Evolutionary conservation across 1,140 invertebrate genomes (phyloP), one percentile per base, ranked within the genome.

Genomic region (Macrobrachium nipponense): DNA sequence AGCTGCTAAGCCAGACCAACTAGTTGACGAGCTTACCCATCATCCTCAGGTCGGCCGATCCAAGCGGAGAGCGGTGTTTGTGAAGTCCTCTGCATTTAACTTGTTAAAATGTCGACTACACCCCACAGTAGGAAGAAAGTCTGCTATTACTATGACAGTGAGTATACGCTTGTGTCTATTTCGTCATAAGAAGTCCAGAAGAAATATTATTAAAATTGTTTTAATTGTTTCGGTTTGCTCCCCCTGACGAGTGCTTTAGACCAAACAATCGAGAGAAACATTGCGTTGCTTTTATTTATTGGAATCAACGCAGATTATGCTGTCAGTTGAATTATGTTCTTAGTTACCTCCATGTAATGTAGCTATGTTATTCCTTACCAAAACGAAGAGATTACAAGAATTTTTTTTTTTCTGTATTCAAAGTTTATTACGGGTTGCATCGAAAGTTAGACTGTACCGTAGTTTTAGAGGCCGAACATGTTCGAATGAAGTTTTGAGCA

Each of bases 131-230:
- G 96, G 90, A 98, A 98, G 91, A 94, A 96, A 91, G 97, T 99
- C 82, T 98, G 98, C 92, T 99, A 99, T 92, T 99, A 99, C 92
- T 99, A 99, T 90, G 98, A 99, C 91, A 98, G 98, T 99, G 94
- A 97, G 97, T 97, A 92, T 79, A 62, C 11, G 0, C 15, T 70
- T 36, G 11, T 11, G 23, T 70, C 23, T 5, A 6, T 70, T 70
- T 70, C 51, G 12, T 12, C 51, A 51, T 10, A 51, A 12, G 5
- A 8, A 51, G 12, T 8, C 12, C 12, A 10, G 3, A 51, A 10
- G 51, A 7, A 10, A 0, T 10, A 51, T 10, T 51, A 51, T 51
- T 51, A 51, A 12, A 6, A 5, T 51, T 10, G 51, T 51, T 51
- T 51, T 10, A 51, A 10, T 8, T 51, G 51, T 51, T 51, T 10